Percentiles rank a stretch among this genome's conserved stretches.
phyloP scores from a whole-genome alignment of 2,888 invertebrate species.

The Dryobota labecula region DNA sequence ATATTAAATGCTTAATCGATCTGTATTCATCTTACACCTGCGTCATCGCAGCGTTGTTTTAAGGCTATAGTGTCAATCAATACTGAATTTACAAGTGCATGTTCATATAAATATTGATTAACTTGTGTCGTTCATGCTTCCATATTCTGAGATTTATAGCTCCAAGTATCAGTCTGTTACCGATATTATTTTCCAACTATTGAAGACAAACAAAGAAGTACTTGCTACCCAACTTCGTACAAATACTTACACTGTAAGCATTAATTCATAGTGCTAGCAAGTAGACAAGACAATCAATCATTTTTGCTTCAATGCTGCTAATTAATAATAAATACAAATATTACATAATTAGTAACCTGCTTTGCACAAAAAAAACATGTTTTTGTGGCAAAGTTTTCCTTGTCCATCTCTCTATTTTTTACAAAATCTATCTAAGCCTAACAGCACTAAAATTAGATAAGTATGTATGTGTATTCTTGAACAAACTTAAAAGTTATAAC shows the following conservation, averaged over 20 bases:
- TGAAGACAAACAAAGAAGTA: constrained; percentile 1
- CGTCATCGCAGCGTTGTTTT: constrained; percentile 2
- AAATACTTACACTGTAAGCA: background rate
- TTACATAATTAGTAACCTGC: constrained; percentile 22
- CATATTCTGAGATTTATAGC: background rate
- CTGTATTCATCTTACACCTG: constrained; percentile 2
- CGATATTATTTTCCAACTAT: background rate
- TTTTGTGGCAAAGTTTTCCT: constrained; percentile 4
- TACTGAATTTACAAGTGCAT: background rate
- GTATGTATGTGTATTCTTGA: background rate
- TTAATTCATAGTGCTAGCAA: constrained; percentile 15
- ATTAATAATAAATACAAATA: constrained; percentile 28
- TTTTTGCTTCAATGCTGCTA: constrained; percentile 23
- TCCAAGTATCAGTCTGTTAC: background rate
- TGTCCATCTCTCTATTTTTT: constrained; percentile 19
- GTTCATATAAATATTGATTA: background rate
- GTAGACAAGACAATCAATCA: constrained; percentile 6
- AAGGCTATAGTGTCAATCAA: background rate
- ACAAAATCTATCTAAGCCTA: background rate
- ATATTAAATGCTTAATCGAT: background rate
- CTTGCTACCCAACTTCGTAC: background rate
- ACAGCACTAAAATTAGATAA: too few species aligned
- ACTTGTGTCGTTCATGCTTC: background rate
- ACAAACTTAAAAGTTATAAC: background rate
- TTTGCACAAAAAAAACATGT: background rate